Percentiles rank a stretch among this genome's conserved stretches.
Evolutionary conservation across 2,797 vertebrate species (phyloP).

Genomic region (Helostoma temminkii): DNA sequence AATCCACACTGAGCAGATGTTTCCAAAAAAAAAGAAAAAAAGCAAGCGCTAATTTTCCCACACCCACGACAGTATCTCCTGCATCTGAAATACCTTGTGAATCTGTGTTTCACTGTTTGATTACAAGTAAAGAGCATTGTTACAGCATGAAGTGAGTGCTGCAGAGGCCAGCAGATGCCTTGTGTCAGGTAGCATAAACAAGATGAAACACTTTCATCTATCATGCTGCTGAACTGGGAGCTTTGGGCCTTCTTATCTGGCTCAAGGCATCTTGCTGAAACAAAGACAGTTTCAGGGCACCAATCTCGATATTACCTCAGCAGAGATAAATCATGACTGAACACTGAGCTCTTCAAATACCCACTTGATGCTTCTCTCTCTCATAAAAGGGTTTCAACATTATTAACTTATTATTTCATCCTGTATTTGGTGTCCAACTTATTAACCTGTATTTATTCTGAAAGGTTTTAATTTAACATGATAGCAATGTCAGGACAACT

Average conservation of each 20-base stretch:
- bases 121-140: slow-evolving; percentile 44
- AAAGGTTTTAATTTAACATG: slow-evolving; percentile 32
- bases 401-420: slow-evolving; percentile 33
- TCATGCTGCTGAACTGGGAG: slow-evolving; percentile 74
- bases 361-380: slow-evolving; percentile 8
- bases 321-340: slow-evolving; percentile 72
- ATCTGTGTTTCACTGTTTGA: slow-evolving; percentile 52
- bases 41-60: slow-evolving; percentile 12
- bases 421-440: slow-evolving; percentile 35
- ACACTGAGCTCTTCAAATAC: slow-evolving; percentile 57
- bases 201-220: slow-evolving; percentile 80
- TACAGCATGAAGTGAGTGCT: slow-evolving; percentile 52
- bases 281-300: slow-evolving; percentile 72
- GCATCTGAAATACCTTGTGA: slow-evolving; percentile 45
- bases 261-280: slow-evolving; percentile 74
- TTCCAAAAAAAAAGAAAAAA: too few relatives aligned
- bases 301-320: slow-evolving; percentile 73
- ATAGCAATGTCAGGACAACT: slow-evolving; percentile 26
- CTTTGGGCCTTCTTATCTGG: slow-evolving; percentile 69
- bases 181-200: slow-evolving; percentile 84
- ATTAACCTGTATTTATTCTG: slow-evolving; percentile 36
- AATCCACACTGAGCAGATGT: slow-evolving; percentile 2
- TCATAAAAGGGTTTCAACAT: slow-evolving; percentile 35
- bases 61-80: slow-evolving; percentile 19
- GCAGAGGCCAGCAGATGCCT: slow-evolving; percentile 79